Percentiles rank a stretch among this genome's conserved stretches.
Conservation (phyloP, 2,113 vertebrate genomes). For the Poecilia latipinna region DNA sequence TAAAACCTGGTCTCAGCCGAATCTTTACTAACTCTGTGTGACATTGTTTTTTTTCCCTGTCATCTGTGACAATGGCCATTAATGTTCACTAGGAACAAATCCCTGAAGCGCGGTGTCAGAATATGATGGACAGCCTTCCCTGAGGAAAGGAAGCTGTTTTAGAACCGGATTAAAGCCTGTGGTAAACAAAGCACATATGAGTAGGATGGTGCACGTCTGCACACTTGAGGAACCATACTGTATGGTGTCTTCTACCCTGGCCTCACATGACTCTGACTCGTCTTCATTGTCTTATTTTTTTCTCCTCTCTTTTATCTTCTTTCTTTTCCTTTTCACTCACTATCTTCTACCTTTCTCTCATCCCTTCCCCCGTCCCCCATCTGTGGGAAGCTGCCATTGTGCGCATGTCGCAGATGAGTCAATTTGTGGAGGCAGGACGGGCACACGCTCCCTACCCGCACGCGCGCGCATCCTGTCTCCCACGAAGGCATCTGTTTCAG, state of each 20-base stretch:
- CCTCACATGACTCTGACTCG: conserved; percentile 43
- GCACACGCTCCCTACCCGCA: conserved; percentile 37
- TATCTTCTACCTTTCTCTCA: conserved; percentile 45
- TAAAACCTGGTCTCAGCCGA: too few species aligned
- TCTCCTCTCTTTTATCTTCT: conserved; percentile 31
- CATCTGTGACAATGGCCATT: conserved; percentile 16
- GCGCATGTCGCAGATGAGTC: conserved; percentile 79
- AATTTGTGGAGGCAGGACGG: conserved; percentile 75
- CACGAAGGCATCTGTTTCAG: conserved; percentile 77
- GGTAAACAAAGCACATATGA: conserved; percentile 1
- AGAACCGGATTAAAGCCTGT: background rate
- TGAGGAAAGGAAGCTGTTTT: background rate
- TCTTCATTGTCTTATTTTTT: conserved; percentile 21
- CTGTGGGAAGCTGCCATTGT: conserved; percentile 75
- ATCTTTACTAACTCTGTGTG: too few species aligned
- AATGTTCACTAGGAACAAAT: conserved; percentile 9
- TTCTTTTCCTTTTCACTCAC: conserved; percentile 29
- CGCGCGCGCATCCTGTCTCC: conserved; percentile 66
- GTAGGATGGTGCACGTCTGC: background rate
- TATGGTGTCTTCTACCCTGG: conserved; percentile 14
- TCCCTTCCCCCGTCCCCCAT: conserved; percentile 68
- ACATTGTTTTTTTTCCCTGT: background rate
- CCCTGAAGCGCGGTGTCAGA: background rate
- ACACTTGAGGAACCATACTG: conserved; percentile 22
- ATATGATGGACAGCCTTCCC: background rate